phyloP scores from a whole-genome alignment of 2,797 vertebrate species.

The Chelmon rostratus region DNA sequence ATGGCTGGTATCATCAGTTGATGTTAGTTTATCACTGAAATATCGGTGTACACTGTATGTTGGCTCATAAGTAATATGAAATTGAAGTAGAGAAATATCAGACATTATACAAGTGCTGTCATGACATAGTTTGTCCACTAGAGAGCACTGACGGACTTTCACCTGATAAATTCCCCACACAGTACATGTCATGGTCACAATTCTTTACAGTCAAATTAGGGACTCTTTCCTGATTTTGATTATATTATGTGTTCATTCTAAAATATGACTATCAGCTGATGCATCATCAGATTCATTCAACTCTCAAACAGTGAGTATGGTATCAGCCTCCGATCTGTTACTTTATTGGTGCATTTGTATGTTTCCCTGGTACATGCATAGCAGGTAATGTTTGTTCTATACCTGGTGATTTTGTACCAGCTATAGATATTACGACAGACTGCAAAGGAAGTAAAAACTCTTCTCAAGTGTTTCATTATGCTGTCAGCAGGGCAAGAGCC shows the following conservation, averaged over 20 bases:
- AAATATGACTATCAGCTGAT: background rate
- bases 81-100: background rate
- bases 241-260: background rate
- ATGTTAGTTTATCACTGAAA: background rate
- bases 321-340: background rate
- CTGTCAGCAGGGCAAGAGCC: background rate
- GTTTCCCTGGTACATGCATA: background rate
- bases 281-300: background rate
- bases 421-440: background rate
- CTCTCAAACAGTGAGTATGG: background rate
- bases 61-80: background rate
- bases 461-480: background rate
- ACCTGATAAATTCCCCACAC: background rate
- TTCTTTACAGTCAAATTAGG: background rate
- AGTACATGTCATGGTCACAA: background rate
- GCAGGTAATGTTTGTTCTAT: background rate
- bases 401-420: background rate
- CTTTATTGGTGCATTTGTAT: background rate
- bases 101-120: background rate
- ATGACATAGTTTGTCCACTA: constrained; percentile 37
- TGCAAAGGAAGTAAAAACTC: background rate
- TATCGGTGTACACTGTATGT: background rate
- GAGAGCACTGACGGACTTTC: constrained; percentile 7
- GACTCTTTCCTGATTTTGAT: background rate
- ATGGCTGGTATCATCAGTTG: background rate